A percentile compares a stretch with the other conserved stretches of the same genome.
Conservation (phyloP, 1,140 invertebrate genomes). For the Drosophila neocordata region DNA sequence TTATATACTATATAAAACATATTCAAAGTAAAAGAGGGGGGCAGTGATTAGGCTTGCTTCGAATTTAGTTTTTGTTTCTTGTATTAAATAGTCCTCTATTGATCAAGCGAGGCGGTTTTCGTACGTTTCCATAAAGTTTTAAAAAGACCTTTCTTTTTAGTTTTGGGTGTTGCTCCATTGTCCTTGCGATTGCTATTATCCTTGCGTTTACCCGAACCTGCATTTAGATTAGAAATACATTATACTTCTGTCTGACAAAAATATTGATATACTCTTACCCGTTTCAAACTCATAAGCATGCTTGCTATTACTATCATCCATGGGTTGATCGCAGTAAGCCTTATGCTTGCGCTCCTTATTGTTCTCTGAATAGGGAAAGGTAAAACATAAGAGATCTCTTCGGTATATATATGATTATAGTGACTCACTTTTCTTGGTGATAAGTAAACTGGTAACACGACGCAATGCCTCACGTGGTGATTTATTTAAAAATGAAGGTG, state of each 20-base stretch:
- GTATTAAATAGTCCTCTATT: slow-evolving; percentile 83
- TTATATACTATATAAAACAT: slow-evolving; percentile 29
- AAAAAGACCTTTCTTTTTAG: slow-evolving; percentile 92
- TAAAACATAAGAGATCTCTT: neutral
- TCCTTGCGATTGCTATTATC: slow-evolving; percentile 55
- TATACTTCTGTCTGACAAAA: neutral
- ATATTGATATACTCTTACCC: slow-evolving; percentile 27
- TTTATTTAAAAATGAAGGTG: slow-evolving; percentile 93
- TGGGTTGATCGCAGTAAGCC: slow-evolving; percentile 66
- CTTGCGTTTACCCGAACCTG: slow-evolving; percentile 85
- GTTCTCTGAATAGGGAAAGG: slow-evolving; percentile 40
- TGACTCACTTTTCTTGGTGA: slow-evolving; percentile 86
- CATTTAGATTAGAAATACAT: slow-evolving; percentile 32
- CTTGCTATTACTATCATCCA: slow-evolving; percentile 69
- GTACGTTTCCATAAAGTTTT: slow-evolving; percentile 92
- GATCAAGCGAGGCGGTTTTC: slow-evolving; percentile 91
- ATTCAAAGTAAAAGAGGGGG: slow-evolving; percentile 28
- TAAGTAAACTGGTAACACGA: slow-evolving; percentile 93
- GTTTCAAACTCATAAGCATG: slow-evolving; percentile 71
- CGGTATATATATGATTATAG: no score
- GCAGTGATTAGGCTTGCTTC: slow-evolving; percentile 48
- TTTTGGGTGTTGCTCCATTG: slow-evolving; percentile 77
- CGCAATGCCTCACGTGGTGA: slow-evolving; percentile 92
- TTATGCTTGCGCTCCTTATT: slow-evolving; percentile 75
- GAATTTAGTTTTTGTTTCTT: slow-evolving; percentile 13